Base-by-base conservation (phyloP, 2,797 vertebrate genomes). In the Pterois miles region DNA sequence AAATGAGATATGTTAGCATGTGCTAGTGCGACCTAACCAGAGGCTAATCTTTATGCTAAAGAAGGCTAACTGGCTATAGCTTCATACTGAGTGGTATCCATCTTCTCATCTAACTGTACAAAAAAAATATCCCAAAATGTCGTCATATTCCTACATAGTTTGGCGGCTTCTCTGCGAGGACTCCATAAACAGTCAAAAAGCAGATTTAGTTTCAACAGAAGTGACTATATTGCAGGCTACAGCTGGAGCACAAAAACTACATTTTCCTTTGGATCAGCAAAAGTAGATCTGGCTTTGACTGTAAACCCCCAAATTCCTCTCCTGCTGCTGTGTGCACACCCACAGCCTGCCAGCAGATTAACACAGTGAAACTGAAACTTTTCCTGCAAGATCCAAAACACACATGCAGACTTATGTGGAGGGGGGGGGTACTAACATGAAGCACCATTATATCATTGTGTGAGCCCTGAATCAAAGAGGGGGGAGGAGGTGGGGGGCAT, bases 241-340 rank as follows among this genome's bases (percentile, higher is more conserved):
- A 76, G 68, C 34, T 78, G 81, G 62, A 78, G 70, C 60, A 80
- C 67, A 70, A 65, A 83, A 85, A 81, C 23, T 0, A 0, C 34
- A 84, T 86, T 92, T 93, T 81, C 89, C 86, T 87, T 56, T 66
- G 83, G 73, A 57, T 91, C 86, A 92, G 89, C 91, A 90, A 18
- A 85, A 84, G 38, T 29, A 75, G 79, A 80, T 84, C 59, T 84
- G 83, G 75, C 74, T 66, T 43, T 50, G 71, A 68, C 70, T 59
- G 54, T 29, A 50, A 67, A 76, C 68, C 77, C 77, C 84, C 20
- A 70, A 58, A 90, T 82, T 75, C 84, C 84, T 80, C 60, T 71
- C 64, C 81, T 20, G 74, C 74, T 20, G 79, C 72, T 76, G 57
- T 65, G 68, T 67, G 80, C 65, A 50, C 71, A 50, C 71, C 67